Base-by-base conservation (phyloP, 2,888 invertebrate species). In the Drosophila histrio region DNA sequence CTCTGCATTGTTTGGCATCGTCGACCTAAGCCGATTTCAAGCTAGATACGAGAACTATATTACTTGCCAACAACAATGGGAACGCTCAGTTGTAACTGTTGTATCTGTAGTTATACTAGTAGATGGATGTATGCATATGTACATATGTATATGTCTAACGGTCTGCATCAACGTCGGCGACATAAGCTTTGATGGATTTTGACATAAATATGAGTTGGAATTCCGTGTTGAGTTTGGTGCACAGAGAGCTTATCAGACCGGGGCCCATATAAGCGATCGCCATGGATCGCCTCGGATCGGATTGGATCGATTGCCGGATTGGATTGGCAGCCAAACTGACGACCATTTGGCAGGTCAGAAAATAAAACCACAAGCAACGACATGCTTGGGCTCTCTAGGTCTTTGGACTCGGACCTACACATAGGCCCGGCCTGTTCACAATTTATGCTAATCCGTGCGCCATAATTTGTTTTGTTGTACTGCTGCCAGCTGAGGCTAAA, bases 141-240 rank as follows among this genome's bases (percentile, higher is more conserved):
- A 30, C 15, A 38, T 15, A n/a, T 32, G 22, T 17, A 13, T 32
- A 15, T 43, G 41, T 2, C 59, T 46, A 43, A 60, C 59, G 59
- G 59, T 56, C 43, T 43, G 24, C 30, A 17, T 41, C 57, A n/a
- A 28, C 11, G 56, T 53, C 81, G 84, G 69, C 81, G 79, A 88
- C 83, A 84, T 88, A 85, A 85, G 84, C 84, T 85, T 78, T 85
- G 88, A 85, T 85, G 73, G 89, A 87, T 85, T 85, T 78, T 77
- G 88, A 85, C 84, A 87, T 87, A 85, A 85, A 88, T 85, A 87
- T 88, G 73, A 86, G 83, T 41, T 82, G 82, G 82, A 88, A 88
- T 84, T 82, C 77, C 53, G 69, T 73, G 68, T 83, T 79, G 74
- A 88, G 69, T 86, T 85, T 77, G 87, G 78, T 61, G 56, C 63